Evolutionary conservation across 2,113 vertebrate species (phyloP).

Genomic region (Tragelaphus scriptus): DNA sequence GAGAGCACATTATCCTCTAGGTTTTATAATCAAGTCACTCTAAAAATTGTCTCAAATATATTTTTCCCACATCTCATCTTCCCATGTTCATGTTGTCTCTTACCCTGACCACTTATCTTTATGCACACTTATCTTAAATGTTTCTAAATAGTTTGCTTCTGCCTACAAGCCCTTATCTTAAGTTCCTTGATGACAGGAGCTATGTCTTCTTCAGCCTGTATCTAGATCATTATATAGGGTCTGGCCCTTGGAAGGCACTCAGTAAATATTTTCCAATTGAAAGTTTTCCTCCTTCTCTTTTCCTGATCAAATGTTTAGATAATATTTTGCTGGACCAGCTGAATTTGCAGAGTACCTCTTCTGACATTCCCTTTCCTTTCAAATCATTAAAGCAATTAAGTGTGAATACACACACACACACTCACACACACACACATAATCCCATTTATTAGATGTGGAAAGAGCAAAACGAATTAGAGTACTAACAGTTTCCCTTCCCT

Average conservation of each 20-base stretch:
- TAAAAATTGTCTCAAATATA: not conserved
- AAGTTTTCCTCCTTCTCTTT: not conserved
- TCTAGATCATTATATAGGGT: not conserved
- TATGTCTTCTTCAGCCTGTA: not conserved
- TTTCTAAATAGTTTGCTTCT: not conserved
- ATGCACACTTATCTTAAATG: accelerated
- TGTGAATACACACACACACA: not conserved
- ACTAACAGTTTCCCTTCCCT: not conserved
- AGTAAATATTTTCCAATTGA: not conserved
- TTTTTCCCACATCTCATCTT: not conserved
- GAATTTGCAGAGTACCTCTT: not conserved
- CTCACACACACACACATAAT: not conserved
- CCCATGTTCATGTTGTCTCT: not conserved
- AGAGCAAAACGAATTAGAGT: slow-evolving; percentile 12
- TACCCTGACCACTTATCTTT: not conserved
- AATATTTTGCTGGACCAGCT: not conserved
- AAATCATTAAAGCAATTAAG: slow-evolving; percentile 19
- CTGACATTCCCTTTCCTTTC: not conserved
- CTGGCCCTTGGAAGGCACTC: not conserved
- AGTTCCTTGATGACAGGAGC: not conserved
- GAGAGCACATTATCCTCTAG: not conserved
- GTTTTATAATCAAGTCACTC: not conserved
- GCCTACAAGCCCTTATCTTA: not conserved
- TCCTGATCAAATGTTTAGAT: not conserved
- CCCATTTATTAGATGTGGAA: not conserved